Evolutionary conservation across 1,140 invertebrate genomes (phyloP), one percentile per base, ranked within the genome.

Genomic region (Calliphora vicina): DNA sequence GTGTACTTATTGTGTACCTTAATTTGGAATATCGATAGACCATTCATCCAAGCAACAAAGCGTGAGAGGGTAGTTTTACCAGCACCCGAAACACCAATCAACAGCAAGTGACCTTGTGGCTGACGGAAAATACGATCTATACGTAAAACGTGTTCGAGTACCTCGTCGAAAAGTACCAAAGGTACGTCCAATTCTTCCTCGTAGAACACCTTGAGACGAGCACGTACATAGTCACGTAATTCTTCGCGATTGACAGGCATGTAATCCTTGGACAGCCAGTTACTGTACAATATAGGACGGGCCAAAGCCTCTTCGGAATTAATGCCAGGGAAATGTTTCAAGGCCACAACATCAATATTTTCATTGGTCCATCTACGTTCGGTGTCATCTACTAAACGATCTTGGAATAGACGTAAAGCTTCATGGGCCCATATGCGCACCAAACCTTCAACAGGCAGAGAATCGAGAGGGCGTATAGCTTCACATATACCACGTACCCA

Each of bases 1-100:
- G 97, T 98, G 89, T 99, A 99, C 92, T 99, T 99, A 91, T 99
- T 99, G 91, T 99, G 99, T 0, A 99, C 98, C 92, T 97, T 97
- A 83, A 99, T 98, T 92, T 99, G 99, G 93, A 99, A 99, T 17
- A 99, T 98, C 83, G 96, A 97, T 3, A 99, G 92, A 29, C 99
- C 99, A 92, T 99, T 99, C 96, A 99, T 99, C 98, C 99, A 99
- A 74, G 99, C 99, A 29, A 99, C 99, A 91, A 99, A 99, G 84
- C 99, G 93, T 10, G 98, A 99, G 80, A 99, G 93, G 15, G 99
- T 99, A 1, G 99, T 99, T 92, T 99, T 99, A 82, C 99, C 99
- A 84, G 98, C 97, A 45, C 99, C 99, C 85, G 98, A 98, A 1
- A 99, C 97, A 86, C 98, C 98, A 89, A 99, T 99, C 0, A 99